Evolutionary conservation across 1,140 invertebrate genomes (phyloP), one percentile per base, ranked within the genome.

Genomic region (Holcopasites calliopsidis): DNA sequence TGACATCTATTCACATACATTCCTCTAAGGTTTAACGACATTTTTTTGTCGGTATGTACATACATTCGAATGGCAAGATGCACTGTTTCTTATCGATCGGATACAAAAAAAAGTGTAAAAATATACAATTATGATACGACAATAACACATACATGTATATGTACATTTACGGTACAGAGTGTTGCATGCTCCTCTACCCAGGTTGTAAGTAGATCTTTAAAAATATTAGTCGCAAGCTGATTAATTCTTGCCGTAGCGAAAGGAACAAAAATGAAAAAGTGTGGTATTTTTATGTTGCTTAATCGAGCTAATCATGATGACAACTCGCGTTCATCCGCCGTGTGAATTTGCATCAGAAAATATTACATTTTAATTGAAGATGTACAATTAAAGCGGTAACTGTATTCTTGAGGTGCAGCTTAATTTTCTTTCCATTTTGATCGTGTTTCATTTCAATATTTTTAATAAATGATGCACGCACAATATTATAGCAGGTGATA

Each of bases 1-100:
- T 86, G 80, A 77, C 79, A 66, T 90, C 86, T 90, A 90, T 90
- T 90, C 78, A 88, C 86, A 86, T 86, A 88, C 83, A 89, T 49
- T 85, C 44, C 70, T 73, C 61, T 21, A 62, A 44, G 68, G 21
- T 38, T 77, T 62, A 65, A 71, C 70, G 66, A 82, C 80, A 77
- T 80, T 21, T 50, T 71, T 47, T 66, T 21, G 49, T 76, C 78
- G 38, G 38, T 70, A 65, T 74, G 35, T 80, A 62, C n/a, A n/a
- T n/a, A n/a, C 79, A 76, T 42, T 61, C 78, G 40, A 71, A 47
- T 71, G 52, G 40, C 61, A 86, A 79, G 79, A 85, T 88, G 57
- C 85, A 84, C 72, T 84, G 44, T 26, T 40, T 18, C 16, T 38
- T 10, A 69, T 72, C 52, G 40, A 70, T 23, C 33, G 44, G 21